A percentile compares a stretch with the other conserved stretches of the same genome.
Conservation (phyloP, 1,140 invertebrate species). For the Drosophila tropicalis region DNA sequence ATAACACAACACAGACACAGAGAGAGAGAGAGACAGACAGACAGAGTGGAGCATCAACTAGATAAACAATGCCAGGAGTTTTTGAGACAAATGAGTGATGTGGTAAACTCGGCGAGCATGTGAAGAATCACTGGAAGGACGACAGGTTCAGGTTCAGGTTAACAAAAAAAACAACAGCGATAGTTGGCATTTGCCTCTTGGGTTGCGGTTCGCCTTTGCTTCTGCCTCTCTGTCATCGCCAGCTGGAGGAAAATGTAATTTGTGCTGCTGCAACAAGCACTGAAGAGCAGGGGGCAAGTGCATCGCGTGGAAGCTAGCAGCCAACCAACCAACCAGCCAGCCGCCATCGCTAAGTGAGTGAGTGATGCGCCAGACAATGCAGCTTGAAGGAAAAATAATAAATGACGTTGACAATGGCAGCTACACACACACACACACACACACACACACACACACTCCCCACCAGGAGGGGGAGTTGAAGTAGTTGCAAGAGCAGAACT, state of each 20-base stretch:
- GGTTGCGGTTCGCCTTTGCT: neutral
- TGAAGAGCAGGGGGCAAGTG: neutral
- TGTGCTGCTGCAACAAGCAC: slow-evolving; percentile 10
- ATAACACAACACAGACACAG: slow-evolving; percentile 39
- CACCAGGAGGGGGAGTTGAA: slow-evolving; percentile 21
- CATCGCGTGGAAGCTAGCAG: neutral
- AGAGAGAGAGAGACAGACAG: slow-evolving; percentile 16
- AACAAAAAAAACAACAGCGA: slow-evolving; percentile 33
- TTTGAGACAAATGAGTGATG: slow-evolving; percentile 74
- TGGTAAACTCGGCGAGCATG: slow-evolving; percentile 32
- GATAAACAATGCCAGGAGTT: slow-evolving; percentile 68
- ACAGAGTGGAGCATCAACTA: slow-evolving; percentile 24
- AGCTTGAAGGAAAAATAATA: slow-evolving; percentile 79
- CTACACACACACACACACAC: slow-evolving; percentile 1
- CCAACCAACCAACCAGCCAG: slow-evolving; percentile 4
- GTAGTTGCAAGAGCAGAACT: slow-evolving; percentile 4
- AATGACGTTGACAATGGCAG: slow-evolving; percentile 72
- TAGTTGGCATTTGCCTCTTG: slow-evolving; percentile 10
- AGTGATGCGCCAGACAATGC: slow-evolving; percentile 75
- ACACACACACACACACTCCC: no score
- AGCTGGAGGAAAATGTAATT: neutral
- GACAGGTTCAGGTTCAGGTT: slow-evolving; percentile 51
- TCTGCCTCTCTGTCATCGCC: neutral
- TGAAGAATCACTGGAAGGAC: slow-evolving; percentile 19
- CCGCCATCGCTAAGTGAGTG: slow-evolving; percentile 66